A percentile compares a stretch with the other conserved stretches of the same genome.
These are phyloP conservation scores for Pipistrellus nathusii DNA, from an alignment of 2,797 vertebrate genomes.

Conservation along the genomic window DNA sequence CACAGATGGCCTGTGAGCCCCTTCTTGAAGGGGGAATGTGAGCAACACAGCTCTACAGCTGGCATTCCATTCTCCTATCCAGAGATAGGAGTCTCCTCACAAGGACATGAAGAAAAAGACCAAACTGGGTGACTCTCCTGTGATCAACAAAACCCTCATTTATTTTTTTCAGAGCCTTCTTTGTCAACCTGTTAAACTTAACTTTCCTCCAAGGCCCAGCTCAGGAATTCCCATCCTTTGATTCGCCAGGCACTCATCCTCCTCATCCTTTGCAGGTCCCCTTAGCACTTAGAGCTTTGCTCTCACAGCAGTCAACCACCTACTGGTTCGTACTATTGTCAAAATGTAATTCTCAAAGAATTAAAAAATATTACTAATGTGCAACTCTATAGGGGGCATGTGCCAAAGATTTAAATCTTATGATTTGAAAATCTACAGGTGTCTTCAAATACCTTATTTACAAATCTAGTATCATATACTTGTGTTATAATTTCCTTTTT, in stretches of 20 bases:
- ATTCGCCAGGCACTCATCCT: not conserved
- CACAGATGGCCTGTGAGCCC: not conserved
- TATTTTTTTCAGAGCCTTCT: not conserved
- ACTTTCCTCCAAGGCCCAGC: not conserved
- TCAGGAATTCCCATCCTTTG: not conserved
- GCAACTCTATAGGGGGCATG: too few species aligned
- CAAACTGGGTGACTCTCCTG: not conserved
- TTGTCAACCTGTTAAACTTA: not conserved
- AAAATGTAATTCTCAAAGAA: not conserved
- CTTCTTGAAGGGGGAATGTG: not conserved
- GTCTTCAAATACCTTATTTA: slow-evolving; percentile 80
- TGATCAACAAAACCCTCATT: not conserved
- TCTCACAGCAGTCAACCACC: not conserved
- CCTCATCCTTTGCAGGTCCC: not conserved
- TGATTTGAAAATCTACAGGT: slow-evolving; percentile 84
- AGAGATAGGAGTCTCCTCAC: not conserved
- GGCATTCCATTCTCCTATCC: too few species aligned
- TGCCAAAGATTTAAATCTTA: slow-evolving; percentile 14
- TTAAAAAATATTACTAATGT: not conserved
- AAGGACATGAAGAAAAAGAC: not conserved
- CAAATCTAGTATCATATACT: slow-evolving; percentile 76
- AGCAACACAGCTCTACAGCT: not conserved
- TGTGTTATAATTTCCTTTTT: slow-evolving; percentile 67
- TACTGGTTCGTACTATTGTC: not conserved
- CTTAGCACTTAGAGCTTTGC: not conserved